phyloP scores from a whole-genome alignment of 2,888 invertebrate species.

The Cosmopolites sordidus region DNA sequence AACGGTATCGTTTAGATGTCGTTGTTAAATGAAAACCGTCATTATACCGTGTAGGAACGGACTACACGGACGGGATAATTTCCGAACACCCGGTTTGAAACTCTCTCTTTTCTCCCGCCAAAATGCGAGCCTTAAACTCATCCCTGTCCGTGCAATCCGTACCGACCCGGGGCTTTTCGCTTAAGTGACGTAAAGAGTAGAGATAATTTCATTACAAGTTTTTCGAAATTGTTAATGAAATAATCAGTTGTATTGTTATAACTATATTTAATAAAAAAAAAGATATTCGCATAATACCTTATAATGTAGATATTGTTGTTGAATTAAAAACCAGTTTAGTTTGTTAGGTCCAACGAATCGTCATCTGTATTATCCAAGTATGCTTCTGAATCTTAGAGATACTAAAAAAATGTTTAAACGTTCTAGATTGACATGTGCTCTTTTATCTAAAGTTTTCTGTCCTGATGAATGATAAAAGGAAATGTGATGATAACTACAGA shows the following conservation, averaged over 20 bases:
- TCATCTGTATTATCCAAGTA: not conserved
- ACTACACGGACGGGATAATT: not conserved
- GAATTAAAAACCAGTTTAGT: slow-evolving; percentile 34
- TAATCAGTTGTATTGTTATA: slow-evolving; percentile 66
- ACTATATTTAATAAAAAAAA: slow-evolving; percentile 38
- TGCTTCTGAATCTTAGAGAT: not conserved
- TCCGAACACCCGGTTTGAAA: too few relatives aligned
- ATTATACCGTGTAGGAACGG: slow-evolving; percentile 1
- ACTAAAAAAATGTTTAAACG: not conserved
- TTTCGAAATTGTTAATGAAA: slow-evolving; percentile 54
- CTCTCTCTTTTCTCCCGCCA: too few relatives aligned
- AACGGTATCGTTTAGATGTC: slow-evolving; percentile 6
- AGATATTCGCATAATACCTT: slow-evolving; percentile 49
- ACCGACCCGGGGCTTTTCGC: slow-evolving; percentile 36
- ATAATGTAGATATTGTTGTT: slow-evolving; percentile 50
- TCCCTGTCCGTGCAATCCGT: not conserved
- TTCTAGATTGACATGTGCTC: not conserved
- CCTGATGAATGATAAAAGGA: too few relatives aligned
- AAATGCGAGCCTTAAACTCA: too few relatives aligned
- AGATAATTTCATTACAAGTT: slow-evolving; percentile 45
- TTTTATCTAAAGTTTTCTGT: not conserved
- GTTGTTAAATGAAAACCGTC: slow-evolving; percentile 12
- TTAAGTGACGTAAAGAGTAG: slow-evolving; percentile 44
- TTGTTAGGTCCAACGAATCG: slow-evolving; percentile 27
- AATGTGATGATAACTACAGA: too few relatives aligned